These are phyloP conservation scores for Syngnathus scovelli DNA, from an alignment of 2,113 vertebrate species.

Conservation along the genomic window DNA sequence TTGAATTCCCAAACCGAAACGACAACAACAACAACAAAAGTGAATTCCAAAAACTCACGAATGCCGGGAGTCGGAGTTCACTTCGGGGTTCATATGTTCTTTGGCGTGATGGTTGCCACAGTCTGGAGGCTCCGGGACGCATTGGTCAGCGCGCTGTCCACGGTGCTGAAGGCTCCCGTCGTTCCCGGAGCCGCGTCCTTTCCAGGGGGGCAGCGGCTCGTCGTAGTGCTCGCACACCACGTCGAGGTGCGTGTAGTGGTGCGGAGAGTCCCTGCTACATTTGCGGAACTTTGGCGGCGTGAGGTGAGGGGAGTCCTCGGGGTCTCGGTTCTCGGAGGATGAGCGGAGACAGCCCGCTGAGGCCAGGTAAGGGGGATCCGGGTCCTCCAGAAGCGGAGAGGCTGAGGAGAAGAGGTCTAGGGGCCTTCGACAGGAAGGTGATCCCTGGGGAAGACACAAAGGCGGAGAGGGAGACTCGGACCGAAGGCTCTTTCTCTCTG, in stretches of 20 bases:
- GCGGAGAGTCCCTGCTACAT: constrained; percentile 43
- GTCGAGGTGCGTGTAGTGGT: constrained; percentile 40
- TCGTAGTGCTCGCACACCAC: constrained; percentile 42
- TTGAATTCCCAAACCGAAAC: background rate
- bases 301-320: constrained; percentile 23
- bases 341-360: constrained; percentile 41
- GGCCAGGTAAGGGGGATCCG: constrained; percentile 53
- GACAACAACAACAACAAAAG: constrained; percentile 6
- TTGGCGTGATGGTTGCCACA: constrained; percentile 49
- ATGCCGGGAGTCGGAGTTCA: constrained; percentile 51
- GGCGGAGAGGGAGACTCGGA: constrained; percentile 51
- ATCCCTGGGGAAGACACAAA: constrained; percentile 49
- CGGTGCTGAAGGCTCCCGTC: constrained; percentile 64
- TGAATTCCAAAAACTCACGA: constrained; percentile 62
- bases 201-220: constrained; percentile 52
- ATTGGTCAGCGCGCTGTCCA: constrained; percentile 53
- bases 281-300: constrained; percentile 56
- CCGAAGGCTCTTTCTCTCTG: constrained; percentile 47
- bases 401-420: constrained; percentile 60
- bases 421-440: constrained; percentile 49
- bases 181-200: constrained; percentile 44
- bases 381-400: constrained; percentile 57
- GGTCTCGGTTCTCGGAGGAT: constrained; percentile 28
- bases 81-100: constrained; percentile 48
- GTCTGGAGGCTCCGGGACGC: constrained; percentile 39